Percentiles rank a stretch among this genome's conserved stretches.
phyloP scores from a whole-genome alignment of 2,113 vertebrate genomes.

The Corapipo altera region DNA sequence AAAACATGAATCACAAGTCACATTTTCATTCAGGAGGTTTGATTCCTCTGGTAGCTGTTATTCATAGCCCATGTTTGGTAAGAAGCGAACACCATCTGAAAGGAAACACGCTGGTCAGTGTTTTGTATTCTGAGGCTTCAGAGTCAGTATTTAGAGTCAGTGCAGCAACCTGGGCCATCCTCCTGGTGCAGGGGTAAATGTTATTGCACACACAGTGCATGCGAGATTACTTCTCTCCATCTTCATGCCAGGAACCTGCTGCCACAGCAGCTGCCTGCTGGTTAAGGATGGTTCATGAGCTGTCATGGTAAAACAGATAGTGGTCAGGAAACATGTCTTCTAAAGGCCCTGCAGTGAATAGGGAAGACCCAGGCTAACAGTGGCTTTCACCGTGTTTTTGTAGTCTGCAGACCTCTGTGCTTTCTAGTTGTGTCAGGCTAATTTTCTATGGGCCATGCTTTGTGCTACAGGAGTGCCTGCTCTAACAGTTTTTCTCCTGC shows the following conservation, averaged over 20 bases:
- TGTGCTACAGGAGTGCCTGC: neutral
- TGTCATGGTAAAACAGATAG: accelerated
- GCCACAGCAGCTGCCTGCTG: neutral
- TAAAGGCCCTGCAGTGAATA: accelerated
- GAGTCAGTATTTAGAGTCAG: neutral
- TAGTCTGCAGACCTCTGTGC: neutral
- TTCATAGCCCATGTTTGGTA: neutral
- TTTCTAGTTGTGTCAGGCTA: neutral
- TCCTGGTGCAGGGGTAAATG: neutral
- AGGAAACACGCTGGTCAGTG: neutral
- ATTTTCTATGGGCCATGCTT: neutral
- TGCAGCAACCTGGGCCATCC: neutral
- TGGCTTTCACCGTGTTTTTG: neutral
- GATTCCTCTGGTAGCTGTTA: neutral
- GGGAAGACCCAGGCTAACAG: too few species aligned
- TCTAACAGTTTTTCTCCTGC: neutral
- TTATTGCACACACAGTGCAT: neutral
- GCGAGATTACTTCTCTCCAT: neutral
- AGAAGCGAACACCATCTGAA: neutral
- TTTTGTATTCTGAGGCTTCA: neutral
- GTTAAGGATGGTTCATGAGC: neutral
- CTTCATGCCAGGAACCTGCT: neutral
- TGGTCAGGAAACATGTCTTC: accelerated
- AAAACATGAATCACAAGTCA: neutral
- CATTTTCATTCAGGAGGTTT: neutral